Percentiles rank a stretch among this genome's conserved stretches.
Conservation (phyloP, 2,113 vertebrate genomes). For the Alethe diademata region DNA sequence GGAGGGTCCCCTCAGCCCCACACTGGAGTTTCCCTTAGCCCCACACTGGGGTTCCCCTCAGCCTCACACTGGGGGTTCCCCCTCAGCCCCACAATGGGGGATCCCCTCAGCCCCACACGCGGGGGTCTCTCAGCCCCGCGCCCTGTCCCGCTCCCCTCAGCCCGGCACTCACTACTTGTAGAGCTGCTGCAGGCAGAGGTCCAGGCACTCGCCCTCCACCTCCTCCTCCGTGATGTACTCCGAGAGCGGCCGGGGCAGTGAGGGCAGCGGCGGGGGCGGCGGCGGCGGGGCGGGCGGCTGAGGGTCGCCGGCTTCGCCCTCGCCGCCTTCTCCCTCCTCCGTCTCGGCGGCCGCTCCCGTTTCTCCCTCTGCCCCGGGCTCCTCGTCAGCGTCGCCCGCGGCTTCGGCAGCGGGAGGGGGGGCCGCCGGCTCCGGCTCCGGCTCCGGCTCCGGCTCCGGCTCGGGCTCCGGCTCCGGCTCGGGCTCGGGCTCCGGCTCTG, state of each 20-base stretch:
- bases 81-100: not conserved
- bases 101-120: not conserved
- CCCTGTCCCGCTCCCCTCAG: not conserved
- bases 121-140: not conserved
- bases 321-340: slow-evolving; percentile 84
- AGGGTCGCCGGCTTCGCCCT: slow-evolving; percentile 63
- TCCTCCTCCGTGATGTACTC: slow-evolving; percentile 88
- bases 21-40: not conserved
- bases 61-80: not conserved
- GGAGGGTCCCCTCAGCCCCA: not conserved
- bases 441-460: slow-evolving; percentile 70
- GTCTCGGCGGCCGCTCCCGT: not conserved
- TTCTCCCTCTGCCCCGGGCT: slow-evolving; percentile 14
- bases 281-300: slow-evolving; percentile 53
- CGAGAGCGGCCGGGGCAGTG: slow-evolving; percentile 78
- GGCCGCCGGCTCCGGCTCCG: slow-evolving; percentile 9
- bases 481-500: slow-evolving; percentile 71
- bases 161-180: slow-evolving; percentile 96
- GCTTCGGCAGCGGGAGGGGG: slow-evolving; percentile 23
- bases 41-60: not conserved
- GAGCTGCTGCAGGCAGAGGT: slow-evolving; percentile 97
- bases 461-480: not conserved
- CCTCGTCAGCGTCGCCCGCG: slow-evolving; percentile 30
- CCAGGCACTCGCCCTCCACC: slow-evolving; percentile 94
- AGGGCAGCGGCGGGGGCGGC: slow-evolving; percentile 70